phyloP scores from a whole-genome alignment of 30 jellyfish, hydroid and myxozoan species.

The Aurelia sp. region DNA sequence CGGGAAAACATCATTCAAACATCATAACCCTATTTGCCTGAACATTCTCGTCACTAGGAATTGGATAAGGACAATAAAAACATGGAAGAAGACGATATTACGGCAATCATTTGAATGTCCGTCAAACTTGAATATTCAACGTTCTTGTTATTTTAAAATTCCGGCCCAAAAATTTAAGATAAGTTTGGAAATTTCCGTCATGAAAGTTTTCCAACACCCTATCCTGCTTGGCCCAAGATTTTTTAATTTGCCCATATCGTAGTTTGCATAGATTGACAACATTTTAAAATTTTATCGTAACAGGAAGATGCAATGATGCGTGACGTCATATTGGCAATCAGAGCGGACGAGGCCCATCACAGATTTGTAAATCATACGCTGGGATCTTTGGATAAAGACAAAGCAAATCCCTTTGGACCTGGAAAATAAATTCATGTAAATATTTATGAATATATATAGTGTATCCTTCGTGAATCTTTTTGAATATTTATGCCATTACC shows the following conservation, averaged over 20 bases:
- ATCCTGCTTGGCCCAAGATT: neutral
- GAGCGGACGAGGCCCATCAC: conserved; percentile 95
- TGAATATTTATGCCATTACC: neutral
- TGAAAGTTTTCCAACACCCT: neutral
- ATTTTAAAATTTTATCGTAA: neutral
- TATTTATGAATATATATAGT: neutral
- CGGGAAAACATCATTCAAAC: no score
- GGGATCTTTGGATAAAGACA: conserved; percentile 65
- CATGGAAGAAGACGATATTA: no score
- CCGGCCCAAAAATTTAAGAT: no score
- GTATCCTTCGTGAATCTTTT: neutral
- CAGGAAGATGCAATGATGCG: conserved; percentile 86
- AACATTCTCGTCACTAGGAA: no score
- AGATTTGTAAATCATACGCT: conserved; percentile 80
- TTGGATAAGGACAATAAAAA: no score
- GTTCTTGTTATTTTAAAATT: no score
- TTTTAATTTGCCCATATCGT: neutral
- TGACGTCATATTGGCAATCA: conserved; percentile 79
- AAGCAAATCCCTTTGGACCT: conserved; percentile 82
- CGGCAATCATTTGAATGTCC: no score
- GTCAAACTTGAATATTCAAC: no score
- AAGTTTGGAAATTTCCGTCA: no score
- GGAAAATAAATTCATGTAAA: conserved; percentile 33
- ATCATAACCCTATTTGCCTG: no score
- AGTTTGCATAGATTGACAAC: neutral